Evolutionary conservation across 2,797 vertebrate species (phyloP).

Genomic region (Artibeus jamaicensis): DNA sequence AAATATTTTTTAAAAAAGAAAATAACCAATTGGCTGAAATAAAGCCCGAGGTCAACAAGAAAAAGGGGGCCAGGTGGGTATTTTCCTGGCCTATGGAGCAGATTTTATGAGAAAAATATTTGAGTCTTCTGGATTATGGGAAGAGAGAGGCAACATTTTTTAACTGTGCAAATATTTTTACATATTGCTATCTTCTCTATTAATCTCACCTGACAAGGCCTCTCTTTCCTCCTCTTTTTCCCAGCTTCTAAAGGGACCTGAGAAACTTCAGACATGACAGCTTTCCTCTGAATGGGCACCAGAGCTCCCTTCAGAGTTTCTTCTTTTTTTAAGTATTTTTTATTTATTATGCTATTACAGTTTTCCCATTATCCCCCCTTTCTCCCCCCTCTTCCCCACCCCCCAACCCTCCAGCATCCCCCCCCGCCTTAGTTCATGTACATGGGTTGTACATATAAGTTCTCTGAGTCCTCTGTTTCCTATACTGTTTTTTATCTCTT

Average conservation of each 20-base stretch:
- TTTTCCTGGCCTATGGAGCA: neutral
- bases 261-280: accelerated
- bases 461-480: too few relatives aligned
- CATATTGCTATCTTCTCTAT: neutral
- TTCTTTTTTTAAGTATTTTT: too few relatives aligned
- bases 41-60: neutral
- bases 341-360: too few relatives aligned
- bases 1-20: too few relatives aligned
- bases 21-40: neutral
- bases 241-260: neutral
- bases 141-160: neutral
- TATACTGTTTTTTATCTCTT: too few relatives aligned
- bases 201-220: neutral
- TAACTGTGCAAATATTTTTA: neutral
- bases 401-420: too few relatives aligned
- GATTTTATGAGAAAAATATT: neutral
- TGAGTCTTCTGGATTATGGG: neutral
- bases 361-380: too few relatives aligned
- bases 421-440: too few relatives aligned
- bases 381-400: too few relatives aligned
- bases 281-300: neutral
- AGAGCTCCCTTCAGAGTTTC: neutral
- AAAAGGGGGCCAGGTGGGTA: too few relatives aligned
- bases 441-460: too few relatives aligned
- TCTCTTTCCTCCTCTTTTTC: neutral